Base-by-base conservation (phyloP, 2,113 vertebrate genomes). In the Chelonoidis abingdonii region DNA sequence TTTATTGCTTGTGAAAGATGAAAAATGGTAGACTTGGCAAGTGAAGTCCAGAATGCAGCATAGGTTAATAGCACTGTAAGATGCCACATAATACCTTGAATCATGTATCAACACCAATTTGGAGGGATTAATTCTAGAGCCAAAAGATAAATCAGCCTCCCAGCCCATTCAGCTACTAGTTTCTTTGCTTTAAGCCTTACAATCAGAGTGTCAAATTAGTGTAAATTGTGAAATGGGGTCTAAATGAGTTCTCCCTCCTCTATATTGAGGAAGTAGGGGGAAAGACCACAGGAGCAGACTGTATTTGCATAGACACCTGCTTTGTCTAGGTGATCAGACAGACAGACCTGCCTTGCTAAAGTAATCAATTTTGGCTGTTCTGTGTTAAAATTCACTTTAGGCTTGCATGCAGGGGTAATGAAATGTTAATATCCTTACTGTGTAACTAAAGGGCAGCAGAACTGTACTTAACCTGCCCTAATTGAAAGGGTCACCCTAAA, bases 121-220 rank as follows among this genome's bases (percentile, higher is more conserved):
- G 47, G 89, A 92, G 10, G 0, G 0, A 62, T 62, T 29, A 52
- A 7, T 86, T 81, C 24, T 69, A 31, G 93, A 93, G 72, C 12
- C 82, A 92, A 84, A 86, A 75, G 14, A 8, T 92, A 35, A 29
- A 29, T 91, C 41, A 13, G 17, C 78, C 88, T 81, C 53, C 41
- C 6, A 62, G 76, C 4, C 3, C 27, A 29, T 11, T 19, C 10
- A 59, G 5, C 27, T 2, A 0, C 1, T n/a, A 8, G 53, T 49
- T 59, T 87, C 49, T 52, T 57, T 56, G 29, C 56, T 91, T 83
- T 69, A 80, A 6, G 41, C 62, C 0, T 0, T 10, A n/a, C 22
- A 81, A 7, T 14, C 80, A 69, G 84, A 38, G 31, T 38, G n/a
- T 5, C 62, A n/a, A 59, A 19, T 69, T 69, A n/a, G 14, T 69